Base-by-base conservation (phyloP, 1,140 invertebrate genomes). In the Zaprionus lachaisei region DNA sequence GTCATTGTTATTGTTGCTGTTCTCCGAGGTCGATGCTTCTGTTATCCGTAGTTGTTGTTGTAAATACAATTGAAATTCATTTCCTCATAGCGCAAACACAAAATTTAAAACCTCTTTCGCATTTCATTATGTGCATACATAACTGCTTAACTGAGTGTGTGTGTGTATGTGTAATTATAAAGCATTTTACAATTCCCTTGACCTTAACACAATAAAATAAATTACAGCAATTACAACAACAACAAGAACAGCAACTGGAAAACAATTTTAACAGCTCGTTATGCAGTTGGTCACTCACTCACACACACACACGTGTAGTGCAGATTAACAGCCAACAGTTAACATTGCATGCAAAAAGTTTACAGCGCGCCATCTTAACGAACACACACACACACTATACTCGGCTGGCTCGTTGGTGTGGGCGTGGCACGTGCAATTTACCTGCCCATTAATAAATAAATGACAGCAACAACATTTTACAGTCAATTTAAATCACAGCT, bases 191-290 rank as follows among this genome's bases (percentile, higher is more conserved):
- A 75, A 61, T 60, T 81, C 70, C 89, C 89, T 91, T 91, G 89
- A 91, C 89, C 89, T 91, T 91, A 91, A 85, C 89, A 89, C 84
- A 85, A 91, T 89, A 91, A 91, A 87, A 90, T 74, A 80, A 90
- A 90, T 89, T 80, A 90, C 84, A 74, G 76, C 80, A 80, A 85
- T 72, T 79, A 83, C 84, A 79, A 66, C 70, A 72, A 72, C 58
- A 54, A 34, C 41, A 24, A 38, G 6, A 47, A 51, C 22, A 37
- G 15, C 37, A 55, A 64, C 66, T 66, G 20, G 68, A 66, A 68
- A 76, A 57, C 58, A 44, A 54, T 71, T 67, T 69, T 55, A 77
- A 79, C 73, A 67, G 67, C 72, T 74, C 54, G 72, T 64, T 65
- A 69, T 67, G 60, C 63, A 63, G 31, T 61, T 47, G 41, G 57